A percentile compares a stretch with the other conserved stretches of the same genome.
These are phyloP conservation scores for Hoplias malabaricus DNA, from an alignment of 2,113 vertebrate genomes.

Conservation along the genomic window DNA sequence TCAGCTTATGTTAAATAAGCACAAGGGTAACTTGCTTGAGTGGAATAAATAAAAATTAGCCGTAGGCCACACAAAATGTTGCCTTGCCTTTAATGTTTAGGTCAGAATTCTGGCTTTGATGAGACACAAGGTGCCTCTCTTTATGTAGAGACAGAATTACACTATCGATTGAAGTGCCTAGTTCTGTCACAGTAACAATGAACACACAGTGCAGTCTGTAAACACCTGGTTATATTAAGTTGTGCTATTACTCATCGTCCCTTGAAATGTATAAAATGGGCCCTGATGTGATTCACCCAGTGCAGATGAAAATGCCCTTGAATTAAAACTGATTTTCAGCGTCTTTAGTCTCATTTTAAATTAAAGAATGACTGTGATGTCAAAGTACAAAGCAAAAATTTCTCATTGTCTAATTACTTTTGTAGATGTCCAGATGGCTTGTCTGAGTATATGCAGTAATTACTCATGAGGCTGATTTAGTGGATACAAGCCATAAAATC, in stretches of 20 bases:
- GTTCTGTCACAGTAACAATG: background rate
- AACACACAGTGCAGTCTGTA: background rate
- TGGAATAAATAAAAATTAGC: too few relatives aligned
- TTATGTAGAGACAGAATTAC: too few relatives aligned
- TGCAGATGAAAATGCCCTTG: background rate
- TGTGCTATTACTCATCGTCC: background rate
- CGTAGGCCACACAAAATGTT: background rate
- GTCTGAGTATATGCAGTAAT: background rate
- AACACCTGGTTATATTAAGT: background rate
- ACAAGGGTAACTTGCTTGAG: too few relatives aligned
- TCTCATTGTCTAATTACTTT: background rate
- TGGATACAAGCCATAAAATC: background rate
- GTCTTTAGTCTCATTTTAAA: background rate
- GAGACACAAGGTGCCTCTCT: background rate
- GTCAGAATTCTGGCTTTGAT: background rate
- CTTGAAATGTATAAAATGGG: background rate
- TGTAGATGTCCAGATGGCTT: background rate
- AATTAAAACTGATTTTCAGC: background rate
- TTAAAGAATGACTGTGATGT: background rate
- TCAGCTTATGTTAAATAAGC: too few relatives aligned
- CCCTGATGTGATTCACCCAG: background rate
- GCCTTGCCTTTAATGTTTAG: background rate
- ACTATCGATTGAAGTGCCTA: too few relatives aligned
- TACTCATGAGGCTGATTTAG: background rate
- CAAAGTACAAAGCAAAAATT: background rate